Evolutionary conservation across 2,797 vertebrate species (phyloP).

Genomic region (Takifugu ocellatus): DNA sequence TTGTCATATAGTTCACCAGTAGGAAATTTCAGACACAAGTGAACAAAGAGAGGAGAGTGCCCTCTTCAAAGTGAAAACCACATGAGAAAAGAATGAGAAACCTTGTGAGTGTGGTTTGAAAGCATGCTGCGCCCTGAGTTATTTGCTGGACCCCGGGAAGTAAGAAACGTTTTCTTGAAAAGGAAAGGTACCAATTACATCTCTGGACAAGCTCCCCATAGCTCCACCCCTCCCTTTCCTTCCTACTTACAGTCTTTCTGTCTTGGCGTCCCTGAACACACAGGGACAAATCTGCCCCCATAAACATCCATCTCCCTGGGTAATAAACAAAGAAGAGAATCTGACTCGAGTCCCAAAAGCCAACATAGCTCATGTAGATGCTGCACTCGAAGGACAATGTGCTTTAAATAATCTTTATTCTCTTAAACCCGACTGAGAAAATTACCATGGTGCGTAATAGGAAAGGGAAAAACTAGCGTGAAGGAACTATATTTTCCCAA

Average conservation of each 20-base stretch:
- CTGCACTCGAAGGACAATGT: constrained; percentile 31
- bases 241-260: constrained; percentile 29
- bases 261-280: constrained; percentile 22
- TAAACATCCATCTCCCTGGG: constrained; percentile 50
- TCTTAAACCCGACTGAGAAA: constrained; percentile 13
- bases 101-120: constrained; percentile 57
- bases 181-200: constrained; percentile 70
- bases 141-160: constrained; percentile 51
- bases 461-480: constrained; percentile 1
- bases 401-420: constrained; percentile 35
- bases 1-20: constrained; percentile 42
- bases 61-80: constrained; percentile 64
- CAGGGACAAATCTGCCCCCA: constrained; percentile 30
- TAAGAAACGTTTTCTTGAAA: constrained; percentile 69
- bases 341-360: constrained; percentile 28
- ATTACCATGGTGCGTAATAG: constrained; percentile 7
- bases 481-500: not conserved
- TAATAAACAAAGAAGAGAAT: constrained; percentile 43
- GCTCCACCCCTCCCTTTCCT: constrained; percentile 53
- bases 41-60: constrained; percentile 63
- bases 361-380: constrained; percentile 21
- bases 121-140: constrained; percentile 61
- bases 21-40: constrained; percentile 38
- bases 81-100: constrained; percentile 66
- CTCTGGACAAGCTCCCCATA: constrained; percentile 51